Conservation (phyloP, 92 coral and sea anemone species). For the Anthopleura xanthogrammica region DNA sequence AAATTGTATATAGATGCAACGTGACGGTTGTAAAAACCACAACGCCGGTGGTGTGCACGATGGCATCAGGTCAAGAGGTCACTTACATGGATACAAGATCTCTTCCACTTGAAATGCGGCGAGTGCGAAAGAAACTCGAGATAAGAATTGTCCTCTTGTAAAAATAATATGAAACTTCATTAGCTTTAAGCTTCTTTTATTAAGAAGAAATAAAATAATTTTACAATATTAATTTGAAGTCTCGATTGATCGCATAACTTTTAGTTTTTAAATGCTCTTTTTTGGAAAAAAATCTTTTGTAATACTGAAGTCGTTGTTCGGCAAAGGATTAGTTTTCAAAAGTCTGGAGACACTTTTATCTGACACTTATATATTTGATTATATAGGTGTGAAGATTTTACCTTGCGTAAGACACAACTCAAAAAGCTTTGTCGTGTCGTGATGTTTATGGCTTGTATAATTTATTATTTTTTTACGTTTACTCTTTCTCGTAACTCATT, state of each 20-base stretch:
- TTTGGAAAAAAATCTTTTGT: neutral
- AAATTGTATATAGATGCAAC: neutral
- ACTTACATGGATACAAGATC: neutral
- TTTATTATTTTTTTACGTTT: too few relatives aligned
- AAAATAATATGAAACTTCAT: neutral
- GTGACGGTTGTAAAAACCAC: slow-evolving; percentile 12
- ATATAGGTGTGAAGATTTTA: neutral
- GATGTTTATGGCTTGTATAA: neutral
- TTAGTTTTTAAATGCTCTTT: too few relatives aligned
- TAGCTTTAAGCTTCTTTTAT: too few relatives aligned
- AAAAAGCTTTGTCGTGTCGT: neutral
- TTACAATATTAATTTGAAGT: too few relatives aligned
- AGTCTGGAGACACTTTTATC: neutral
- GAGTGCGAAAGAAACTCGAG: slow-evolving; percentile 21
- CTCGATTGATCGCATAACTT: too few relatives aligned
- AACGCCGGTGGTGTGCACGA: neutral
- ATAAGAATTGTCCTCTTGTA: slow-evolving; percentile 14
- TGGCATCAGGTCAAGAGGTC: slow-evolving; percentile 26
- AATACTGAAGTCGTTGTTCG: neutral
- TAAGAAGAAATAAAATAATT: neutral
- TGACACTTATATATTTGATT: neutral
- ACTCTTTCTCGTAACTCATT: neutral
- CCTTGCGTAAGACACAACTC: neutral
- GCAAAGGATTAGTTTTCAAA: neutral
- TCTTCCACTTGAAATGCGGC: neutral